phyloP scores from a whole-genome alignment of 2,113 vertebrate species.

The Stomatorhinus ivindoensis region DNA sequence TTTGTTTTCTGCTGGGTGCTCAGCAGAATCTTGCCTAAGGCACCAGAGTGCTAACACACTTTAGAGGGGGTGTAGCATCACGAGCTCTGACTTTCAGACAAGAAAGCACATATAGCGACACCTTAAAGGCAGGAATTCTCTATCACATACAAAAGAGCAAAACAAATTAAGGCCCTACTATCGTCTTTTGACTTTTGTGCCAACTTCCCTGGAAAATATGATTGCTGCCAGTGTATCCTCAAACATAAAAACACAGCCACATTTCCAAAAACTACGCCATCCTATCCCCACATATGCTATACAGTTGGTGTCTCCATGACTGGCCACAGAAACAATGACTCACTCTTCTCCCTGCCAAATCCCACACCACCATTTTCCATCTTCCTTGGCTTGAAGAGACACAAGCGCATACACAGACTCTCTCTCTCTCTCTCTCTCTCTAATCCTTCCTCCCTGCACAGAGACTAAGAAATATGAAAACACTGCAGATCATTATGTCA shows the following conservation, averaged over 20 bases:
- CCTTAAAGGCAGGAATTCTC: not conserved
- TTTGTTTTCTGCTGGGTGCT: not conserved
- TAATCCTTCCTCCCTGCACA: not conserved
- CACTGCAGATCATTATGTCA: not conserved
- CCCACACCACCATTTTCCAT: slow-evolving; percentile 54
- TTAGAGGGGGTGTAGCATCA: not conserved
- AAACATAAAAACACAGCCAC: not conserved
- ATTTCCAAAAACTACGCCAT: not conserved
- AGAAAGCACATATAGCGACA: not conserved
- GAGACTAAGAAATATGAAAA: not conserved
- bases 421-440: not conserved
- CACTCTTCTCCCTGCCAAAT: slow-evolving; percentile 52
- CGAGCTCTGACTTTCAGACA: not conserved
- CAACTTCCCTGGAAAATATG: not conserved
- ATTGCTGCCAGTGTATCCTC: not conserved
- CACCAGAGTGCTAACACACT: not conserved
- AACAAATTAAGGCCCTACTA: not conserved
- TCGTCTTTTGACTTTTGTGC: not conserved
- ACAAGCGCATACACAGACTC: not conserved
- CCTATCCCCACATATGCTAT: slow-evolving; percentile 21
- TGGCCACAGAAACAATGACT: slow-evolving; percentile 60
- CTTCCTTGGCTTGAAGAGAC: slow-evolving; percentile 38
- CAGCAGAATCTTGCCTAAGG: not conserved
- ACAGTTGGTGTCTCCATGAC: slow-evolving; percentile 49
- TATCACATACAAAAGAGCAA: not conserved